Base-by-base conservation (phyloP, 2,797 vertebrate species). In the Anableps anableps region DNA sequence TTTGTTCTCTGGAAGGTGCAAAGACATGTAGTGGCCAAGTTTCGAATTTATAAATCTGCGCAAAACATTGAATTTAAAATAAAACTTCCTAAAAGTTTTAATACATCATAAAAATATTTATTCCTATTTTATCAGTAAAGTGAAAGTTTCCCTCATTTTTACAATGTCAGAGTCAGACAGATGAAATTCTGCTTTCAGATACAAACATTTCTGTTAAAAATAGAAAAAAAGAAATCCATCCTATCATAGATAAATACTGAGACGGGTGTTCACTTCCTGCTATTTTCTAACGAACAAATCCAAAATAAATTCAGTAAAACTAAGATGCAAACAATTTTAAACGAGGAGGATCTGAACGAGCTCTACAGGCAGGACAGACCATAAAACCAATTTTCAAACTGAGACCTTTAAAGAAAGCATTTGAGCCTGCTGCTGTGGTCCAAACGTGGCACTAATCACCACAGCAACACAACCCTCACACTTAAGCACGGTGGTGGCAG, bases 11-110 rank as follows among this genome's bases (percentile, higher is more conserved):
- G 66, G 7, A 75, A 76, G 72, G 80, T 81, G 72, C 38, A 31
- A 58, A 75, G n/a, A 19, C 11, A 76, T 51, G 17, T 23, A 3
- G 19, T 19, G 68, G 55, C 55, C 1, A 26, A 82, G 74, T n/a
- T 1, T 31, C 0, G 26, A 72, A 38, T 50, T 71, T 62, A 74
- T 6, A 50, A 81, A 47, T 81, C 66, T 82, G 81, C 84, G 85
- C 83, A 85, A 85, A 80, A 64, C 60, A 72, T 72, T 70, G 11
- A 64, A n/a, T n/a, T n/a, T 5, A 53, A 53, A 3, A 53, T 17
- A 21, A 48, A 64, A 68, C 10, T 2, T 13, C 36, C 34, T 36
- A 4, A 66, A 64, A 19, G 4, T 9, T 62, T 31, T 62, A 34
- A 62, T 19, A 62, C 17, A 21, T 34, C 60, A 64, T 34, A 64